phyloP scores from a whole-genome alignment of 2,888 invertebrate genomes.

The Drosophila dives region DNA sequence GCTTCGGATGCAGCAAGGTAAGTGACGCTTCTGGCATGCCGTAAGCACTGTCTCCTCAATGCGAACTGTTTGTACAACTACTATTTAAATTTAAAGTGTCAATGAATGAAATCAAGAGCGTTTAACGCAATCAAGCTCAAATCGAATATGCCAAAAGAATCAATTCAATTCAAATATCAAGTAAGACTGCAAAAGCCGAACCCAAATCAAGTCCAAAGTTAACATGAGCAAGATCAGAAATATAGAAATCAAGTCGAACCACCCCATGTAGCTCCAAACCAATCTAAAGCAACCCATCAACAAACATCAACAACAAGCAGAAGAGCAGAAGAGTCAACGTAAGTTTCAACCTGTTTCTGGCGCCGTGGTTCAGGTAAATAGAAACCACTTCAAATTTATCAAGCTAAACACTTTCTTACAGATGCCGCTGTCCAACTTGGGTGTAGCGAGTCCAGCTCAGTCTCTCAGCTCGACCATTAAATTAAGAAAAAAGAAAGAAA shows the following conservation, averaged over 20 bases:
- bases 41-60: conserved; percentile 42
- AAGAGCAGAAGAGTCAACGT: conserved; percentile 7
- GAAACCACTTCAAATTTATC: conserved; percentile 38
- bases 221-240: conserved; percentile 17
- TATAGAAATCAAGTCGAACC: conserved; percentile 25
- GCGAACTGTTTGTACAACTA: conserved; percentile 56
- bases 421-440: conserved; percentile 15
- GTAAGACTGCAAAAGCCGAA: conserved; percentile 16
- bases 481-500: conserved; percentile 14
- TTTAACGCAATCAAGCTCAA: conserved; percentile 25
- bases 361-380: conserved; percentile 67
- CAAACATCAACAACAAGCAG: conserved; percentile 12
- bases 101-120: conserved; percentile 36
- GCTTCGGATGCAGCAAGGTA: conserved; percentile 96
- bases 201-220: conserved; percentile 22
- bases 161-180: not conserved
- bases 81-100: conserved; percentile 62
- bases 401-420: conserved; percentile 58
- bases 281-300: conserved; percentile 18
- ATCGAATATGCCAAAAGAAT: conserved; percentile 19
- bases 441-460: not conserved
- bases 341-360: conserved; percentile 31
- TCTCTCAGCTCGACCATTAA: conserved; percentile 5
- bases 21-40: conserved; percentile 52
- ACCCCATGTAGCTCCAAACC: conserved; percentile 24